Conservation (phyloP, 2,888 invertebrate species). For the Anthoptus insignis region DNA sequence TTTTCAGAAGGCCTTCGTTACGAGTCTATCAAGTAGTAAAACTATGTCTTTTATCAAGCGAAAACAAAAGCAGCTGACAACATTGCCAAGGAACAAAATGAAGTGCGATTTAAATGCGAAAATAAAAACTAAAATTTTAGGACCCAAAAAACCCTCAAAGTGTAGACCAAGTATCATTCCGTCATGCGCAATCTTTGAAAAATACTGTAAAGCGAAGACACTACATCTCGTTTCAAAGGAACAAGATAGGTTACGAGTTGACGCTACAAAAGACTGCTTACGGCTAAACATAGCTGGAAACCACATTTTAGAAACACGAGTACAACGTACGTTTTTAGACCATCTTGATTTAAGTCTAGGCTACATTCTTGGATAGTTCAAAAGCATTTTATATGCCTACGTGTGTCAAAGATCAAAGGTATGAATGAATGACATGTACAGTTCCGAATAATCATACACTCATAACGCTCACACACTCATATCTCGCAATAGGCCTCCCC, state of each 20-base stretch:
- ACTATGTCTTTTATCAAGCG: too few species aligned
- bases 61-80: too few species aligned
- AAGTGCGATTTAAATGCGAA: too few species aligned
- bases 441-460: too few species aligned
- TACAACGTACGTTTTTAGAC: constrained; percentile 5
- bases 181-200: neutral
- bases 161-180: neutral
- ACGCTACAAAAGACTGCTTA: constrained; percentile 15
- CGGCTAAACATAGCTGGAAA: neutral
- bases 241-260: constrained; percentile 14
- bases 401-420: neutral
- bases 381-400: neutral
- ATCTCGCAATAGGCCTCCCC: too few species aligned
- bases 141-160: too few species aligned
- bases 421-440: too few species aligned
- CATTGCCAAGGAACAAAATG: too few species aligned
- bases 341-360: constrained; percentile 11
- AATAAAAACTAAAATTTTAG: too few species aligned
- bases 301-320: neutral
- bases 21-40: too few species aligned
- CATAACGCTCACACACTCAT: too few species aligned
- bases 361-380: neutral
- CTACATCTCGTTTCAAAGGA: constrained; percentile 12
- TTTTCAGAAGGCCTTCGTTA: too few species aligned
- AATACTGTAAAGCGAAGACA: constrained; percentile 8